A percentile compares a stretch with the other conserved stretches of the same genome.
Evolutionary conservation across 1,140 invertebrate species (phyloP).

Genomic region (Stenopsyche tienmushanensis): DNA sequence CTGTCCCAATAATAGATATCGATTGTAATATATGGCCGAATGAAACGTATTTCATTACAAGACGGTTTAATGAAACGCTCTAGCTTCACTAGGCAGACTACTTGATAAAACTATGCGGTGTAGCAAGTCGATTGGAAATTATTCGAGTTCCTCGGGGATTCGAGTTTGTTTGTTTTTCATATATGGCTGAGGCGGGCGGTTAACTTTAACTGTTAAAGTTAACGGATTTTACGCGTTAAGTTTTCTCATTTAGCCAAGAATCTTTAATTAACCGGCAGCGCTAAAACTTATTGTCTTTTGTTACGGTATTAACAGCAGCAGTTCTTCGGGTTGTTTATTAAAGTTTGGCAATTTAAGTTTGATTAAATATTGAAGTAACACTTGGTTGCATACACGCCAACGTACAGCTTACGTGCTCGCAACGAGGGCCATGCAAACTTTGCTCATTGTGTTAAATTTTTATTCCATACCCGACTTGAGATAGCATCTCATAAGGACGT

Average conservation of each 20-base stretch:
- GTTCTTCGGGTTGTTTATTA: conserved; percentile 24
- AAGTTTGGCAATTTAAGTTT: conserved; percentile 32
- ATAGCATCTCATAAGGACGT: too few relatives aligned
- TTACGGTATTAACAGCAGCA: conserved; percentile 24
- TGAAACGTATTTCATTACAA: too few relatives aligned
- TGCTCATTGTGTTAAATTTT: too few relatives aligned
- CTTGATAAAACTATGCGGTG: conserved; percentile 8
- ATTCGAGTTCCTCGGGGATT: conserved; percentile 1
- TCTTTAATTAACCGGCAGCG: conserved; percentile 29
- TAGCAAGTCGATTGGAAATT: conserved; percentile 19
- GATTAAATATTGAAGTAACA: conserved; percentile 27
- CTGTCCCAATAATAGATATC: too few relatives aligned
- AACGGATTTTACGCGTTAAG: conserved; percentile 17
- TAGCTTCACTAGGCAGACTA: too few relatives aligned
- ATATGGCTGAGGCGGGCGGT: neutral
- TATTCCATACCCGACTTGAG: too few relatives aligned
- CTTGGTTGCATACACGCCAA: neutral
- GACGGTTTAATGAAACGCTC: too few relatives aligned
- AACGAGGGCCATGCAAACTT: too few relatives aligned
- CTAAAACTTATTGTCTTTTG: conserved; percentile 33
- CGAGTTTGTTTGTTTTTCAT: conserved; percentile 17
- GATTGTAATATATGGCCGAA: too few relatives aligned
- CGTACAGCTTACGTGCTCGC: too few relatives aligned
- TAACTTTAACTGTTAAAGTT: conserved; percentile 14
- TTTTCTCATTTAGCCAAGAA: conserved; percentile 20